Conservation (phyloP, 2,888 invertebrate species). For the Troides aeacus region DNA sequence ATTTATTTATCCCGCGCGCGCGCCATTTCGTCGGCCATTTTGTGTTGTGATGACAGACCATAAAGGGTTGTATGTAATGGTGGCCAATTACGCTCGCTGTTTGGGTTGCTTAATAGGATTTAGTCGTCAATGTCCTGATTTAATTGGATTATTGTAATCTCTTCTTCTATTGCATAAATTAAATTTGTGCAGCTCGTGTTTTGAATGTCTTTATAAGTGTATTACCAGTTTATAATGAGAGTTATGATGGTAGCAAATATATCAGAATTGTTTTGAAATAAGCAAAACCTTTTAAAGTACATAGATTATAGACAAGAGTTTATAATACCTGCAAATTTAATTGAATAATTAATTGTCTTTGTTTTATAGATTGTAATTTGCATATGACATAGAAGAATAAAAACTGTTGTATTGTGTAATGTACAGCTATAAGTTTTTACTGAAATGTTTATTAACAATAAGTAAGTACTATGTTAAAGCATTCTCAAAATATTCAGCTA, state of each 20-base stretch:
- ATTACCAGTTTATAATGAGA: not conserved
- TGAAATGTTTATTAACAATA: no score
- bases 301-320: no score
- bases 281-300: no score
- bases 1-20: slow-evolving; percentile 70
- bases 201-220: not conserved
- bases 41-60: slow-evolving; percentile 68
- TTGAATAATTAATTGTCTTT: no score
- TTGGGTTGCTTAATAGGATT: slow-evolving; percentile 70
- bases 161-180: slow-evolving; percentile 51
- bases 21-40: slow-evolving; percentile 59
- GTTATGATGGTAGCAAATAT: not conserved
- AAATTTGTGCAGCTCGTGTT: slow-evolving; percentile 30
- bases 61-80: slow-evolving; percentile 70
- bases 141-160: slow-evolving; percentile 75
- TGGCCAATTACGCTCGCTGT: slow-evolving; percentile 68
- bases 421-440: no score
- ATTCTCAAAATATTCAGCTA: no score
- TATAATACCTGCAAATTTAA: no score
- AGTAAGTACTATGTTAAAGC: no score
- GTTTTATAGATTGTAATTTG: no score
- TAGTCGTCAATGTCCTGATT: slow-evolving; percentile 73
- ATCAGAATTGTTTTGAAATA: not conserved
- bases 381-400: no score
- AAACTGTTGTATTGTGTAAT: no score